Evolutionary conservation across 2,113 vertebrate genomes (phyloP).

Genomic region (Plecotus auritus): DNA sequence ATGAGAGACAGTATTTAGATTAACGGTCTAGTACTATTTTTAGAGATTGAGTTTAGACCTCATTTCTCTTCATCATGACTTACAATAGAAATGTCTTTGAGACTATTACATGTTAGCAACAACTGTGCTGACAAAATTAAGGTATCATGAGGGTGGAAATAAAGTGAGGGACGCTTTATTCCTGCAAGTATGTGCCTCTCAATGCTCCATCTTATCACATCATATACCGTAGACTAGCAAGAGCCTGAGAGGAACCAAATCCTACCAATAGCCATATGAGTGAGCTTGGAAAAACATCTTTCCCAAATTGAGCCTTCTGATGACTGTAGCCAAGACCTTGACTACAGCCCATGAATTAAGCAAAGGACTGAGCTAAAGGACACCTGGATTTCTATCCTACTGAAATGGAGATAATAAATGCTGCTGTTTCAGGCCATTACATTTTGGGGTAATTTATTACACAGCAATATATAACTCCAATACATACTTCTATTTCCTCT

Average conservation of each 20-base stretch:
- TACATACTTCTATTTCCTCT: neutral
- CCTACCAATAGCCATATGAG: neutral
- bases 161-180: neutral
- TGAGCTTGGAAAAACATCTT: neutral
- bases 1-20: neutral
- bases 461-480: neutral
- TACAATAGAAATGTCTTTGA: neutral
- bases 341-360: neutral
- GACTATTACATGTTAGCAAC: neutral
- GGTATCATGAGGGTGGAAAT: neutral
- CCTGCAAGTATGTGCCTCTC: neutral
- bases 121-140: neutral
- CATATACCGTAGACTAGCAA: neutral
- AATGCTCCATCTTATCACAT: no score
- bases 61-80: neutral
- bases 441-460: neutral
- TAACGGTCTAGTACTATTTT: neutral
- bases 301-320: neutral
- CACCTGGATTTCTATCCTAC: neutral
- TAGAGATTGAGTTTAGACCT: neutral
- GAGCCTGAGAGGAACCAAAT: neutral
- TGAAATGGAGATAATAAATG: neutral
- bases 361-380: neutral
- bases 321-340: neutral
- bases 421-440: neutral